phyloP scores from a whole-genome alignment of 2,113 vertebrate genomes.

The Xiphophorus couchianus region DNA sequence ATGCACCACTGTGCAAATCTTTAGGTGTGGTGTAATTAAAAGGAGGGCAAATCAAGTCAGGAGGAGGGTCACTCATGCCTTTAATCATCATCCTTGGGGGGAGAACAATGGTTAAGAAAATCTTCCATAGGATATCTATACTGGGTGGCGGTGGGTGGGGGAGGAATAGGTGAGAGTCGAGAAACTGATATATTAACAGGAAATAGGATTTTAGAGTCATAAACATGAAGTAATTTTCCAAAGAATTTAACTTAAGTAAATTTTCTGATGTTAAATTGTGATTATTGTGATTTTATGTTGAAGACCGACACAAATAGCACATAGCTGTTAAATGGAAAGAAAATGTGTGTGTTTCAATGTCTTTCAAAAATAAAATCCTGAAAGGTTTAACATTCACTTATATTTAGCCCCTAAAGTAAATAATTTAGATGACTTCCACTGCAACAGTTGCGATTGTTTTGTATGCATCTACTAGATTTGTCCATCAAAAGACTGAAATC shows the following conservation, averaged over 20 bases:
- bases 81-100: conserved; percentile 35
- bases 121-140: conserved; percentile 7
- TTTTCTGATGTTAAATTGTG: neutral
- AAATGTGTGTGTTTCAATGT: neutral
- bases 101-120: neutral
- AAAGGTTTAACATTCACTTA: neutral
- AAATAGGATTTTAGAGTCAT: neutral
- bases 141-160: conserved; percentile 10
- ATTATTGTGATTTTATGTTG: neutral
- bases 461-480: too few relatives aligned
- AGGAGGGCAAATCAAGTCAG: conserved; percentile 14
- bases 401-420: neutral
- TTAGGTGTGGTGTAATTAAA: conserved; percentile 33
- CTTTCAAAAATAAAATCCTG: too few relatives aligned
- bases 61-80: conserved; percentile 12
- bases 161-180: conserved; percentile 25
- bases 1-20: neutral
- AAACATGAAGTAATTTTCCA: too few relatives aligned
- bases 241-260: neutral
- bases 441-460: neutral
- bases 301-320: neutral
- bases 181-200: conserved; percentile 19
- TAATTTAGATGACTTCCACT: neutral
- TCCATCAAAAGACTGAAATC: too few relatives aligned
- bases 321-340: neutral